Evolutionary conservation across 1,140 invertebrate genomes (phyloP), one percentile per base, ranked within the genome.

Genomic region (Heliconius hermathena): DNA sequence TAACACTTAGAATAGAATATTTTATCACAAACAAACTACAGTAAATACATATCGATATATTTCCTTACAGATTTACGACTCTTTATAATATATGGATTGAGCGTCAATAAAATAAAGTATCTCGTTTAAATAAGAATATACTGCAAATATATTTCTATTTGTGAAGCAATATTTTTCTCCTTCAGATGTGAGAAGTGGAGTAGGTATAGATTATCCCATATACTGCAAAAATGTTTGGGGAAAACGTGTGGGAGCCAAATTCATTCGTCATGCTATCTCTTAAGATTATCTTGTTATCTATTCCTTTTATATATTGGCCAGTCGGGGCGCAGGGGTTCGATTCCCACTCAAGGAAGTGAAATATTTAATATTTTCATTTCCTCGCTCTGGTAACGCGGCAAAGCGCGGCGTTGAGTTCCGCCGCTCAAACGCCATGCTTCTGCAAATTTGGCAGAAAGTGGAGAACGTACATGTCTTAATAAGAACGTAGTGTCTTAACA

Each of bases 111-210:
- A 66, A 66, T 66, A 66, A 66, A 29, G 26, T 5, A 29, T 66
- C 11, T 66, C 60, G 22, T 66, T 66, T 66, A 66, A 66, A 29
- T 16, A 29, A 66, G 16, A 29, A 66, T 66, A 66, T 66, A 66
- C 22, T 29, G 60, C 60, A 9, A 66, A 29, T 29, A 9, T 66
- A n/a, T 66, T 66, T 66, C 26, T 66, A 66, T 66, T 66, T 66
- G 60, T 66, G 1, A 66, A 66, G 60, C 60, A 66, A 66, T 66
- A 66, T 66, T 29, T 66, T 66, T 16, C n/a, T 66, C 60, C 54
- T 60, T 22, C 2, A 60, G 54, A 60, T 60, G 54, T 60, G 9
- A 60, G 26, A 26, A 57, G 26, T 22, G n/a, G 18, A 4, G 18
- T 20, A 26, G 54, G 22, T 66, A 26, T 66, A 11, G 60, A 66